A percentile compares a stretch with the other conserved stretches of the same genome.
Conservation (phyloP, 2,797 vertebrate species). For the Limnodromus scolopaceus region DNA sequence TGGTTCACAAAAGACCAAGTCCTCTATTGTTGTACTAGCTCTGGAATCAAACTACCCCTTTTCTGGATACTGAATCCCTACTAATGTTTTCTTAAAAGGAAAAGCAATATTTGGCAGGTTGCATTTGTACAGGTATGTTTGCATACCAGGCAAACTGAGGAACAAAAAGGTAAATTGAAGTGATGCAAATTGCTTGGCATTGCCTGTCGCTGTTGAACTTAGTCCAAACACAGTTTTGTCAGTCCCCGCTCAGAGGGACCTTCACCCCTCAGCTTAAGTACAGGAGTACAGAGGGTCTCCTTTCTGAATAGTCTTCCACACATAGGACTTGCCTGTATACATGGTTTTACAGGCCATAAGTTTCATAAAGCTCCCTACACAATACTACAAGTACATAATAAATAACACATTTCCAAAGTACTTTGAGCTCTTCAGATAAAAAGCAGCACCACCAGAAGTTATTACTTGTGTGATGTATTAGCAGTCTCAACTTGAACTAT, state of each 20-base stretch:
- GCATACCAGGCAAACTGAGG: background rate
- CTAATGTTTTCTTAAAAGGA: background rate
- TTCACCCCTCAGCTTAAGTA: background rate
- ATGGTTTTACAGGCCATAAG: background rate
- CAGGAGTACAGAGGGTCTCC: fast-evolving
- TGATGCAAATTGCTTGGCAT: background rate
- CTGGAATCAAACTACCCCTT: background rate
- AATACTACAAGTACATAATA: background rate
- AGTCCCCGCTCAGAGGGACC: background rate
- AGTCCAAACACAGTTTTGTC: background rate
- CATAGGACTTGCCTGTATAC: background rate
- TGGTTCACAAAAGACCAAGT: background rate
- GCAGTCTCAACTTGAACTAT: background rate
- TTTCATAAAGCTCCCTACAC: background rate
- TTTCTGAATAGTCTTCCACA: background rate
- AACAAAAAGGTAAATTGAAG: background rate
- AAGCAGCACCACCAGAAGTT: background rate
- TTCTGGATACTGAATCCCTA: background rate
- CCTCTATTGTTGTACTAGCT: background rate
- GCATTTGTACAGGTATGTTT: background rate
- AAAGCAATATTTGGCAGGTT: background rate
- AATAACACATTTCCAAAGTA: background rate
- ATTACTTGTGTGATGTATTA: background rate
- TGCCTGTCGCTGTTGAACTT: background rate
- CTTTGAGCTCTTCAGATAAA: background rate